These are phyloP conservation scores for Drosophila parabipectinata DNA, from an alignment of 1,140 invertebrate species.

Conservation along the genomic window DNA sequence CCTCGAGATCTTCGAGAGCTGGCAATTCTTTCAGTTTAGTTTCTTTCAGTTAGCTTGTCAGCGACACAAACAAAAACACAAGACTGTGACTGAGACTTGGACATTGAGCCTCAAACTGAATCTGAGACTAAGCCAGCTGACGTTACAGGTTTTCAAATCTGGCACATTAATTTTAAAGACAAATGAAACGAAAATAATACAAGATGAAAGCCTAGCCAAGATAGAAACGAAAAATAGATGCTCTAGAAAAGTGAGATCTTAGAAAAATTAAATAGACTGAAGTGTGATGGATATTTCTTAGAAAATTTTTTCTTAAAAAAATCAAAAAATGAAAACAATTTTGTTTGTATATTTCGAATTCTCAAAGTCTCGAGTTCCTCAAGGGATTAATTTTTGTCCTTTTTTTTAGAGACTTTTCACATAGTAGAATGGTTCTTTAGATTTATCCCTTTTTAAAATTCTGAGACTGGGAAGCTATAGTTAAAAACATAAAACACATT, in stretches of 20 bases:
- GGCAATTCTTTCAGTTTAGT: constrained; percentile 57
- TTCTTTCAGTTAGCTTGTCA: constrained; percentile 64
- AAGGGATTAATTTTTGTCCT: too few relatives aligned
- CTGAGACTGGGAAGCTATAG: too few relatives aligned
- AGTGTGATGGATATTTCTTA: neutral
- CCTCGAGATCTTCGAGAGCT: constrained; percentile 2
- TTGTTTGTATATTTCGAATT: too few relatives aligned
- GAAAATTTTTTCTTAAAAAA: neutral
- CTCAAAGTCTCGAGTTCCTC: too few relatives aligned
- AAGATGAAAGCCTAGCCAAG: constrained; percentile 33
- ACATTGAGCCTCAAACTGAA: constrained; percentile 23
- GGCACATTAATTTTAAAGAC: constrained; percentile 78
- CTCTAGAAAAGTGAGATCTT: constrained; percentile 16
- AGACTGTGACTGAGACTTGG: constrained; percentile 16
- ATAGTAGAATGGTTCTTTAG: too few relatives aligned
- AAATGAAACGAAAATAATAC: constrained; percentile 76
- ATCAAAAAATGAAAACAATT: too few relatives aligned
- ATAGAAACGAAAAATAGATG: constrained; percentile 18
- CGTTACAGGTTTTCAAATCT: constrained; percentile 77
- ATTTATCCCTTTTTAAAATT: too few relatives aligned
- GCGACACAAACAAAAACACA: constrained; percentile 14
- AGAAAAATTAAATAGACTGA: neutral
- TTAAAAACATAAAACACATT: too few relatives aligned
- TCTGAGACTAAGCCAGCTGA: constrained; percentile 40
- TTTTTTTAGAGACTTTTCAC: too few relatives aligned